Conservation (phyloP, 2,888 invertebrate species). For the Digitonthophagus gazella region DNA sequence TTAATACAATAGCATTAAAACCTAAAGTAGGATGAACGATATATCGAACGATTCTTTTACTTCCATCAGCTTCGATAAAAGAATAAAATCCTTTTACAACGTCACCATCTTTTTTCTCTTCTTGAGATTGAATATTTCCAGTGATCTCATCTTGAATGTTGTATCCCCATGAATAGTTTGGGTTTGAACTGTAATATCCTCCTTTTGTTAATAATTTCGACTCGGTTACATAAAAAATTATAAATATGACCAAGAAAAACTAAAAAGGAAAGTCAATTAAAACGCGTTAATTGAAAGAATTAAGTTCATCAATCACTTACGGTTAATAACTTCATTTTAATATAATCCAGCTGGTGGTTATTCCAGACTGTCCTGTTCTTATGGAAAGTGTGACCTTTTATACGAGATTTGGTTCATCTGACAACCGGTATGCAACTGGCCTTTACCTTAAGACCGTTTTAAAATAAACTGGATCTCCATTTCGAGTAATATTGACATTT, state of each 20-base stretch:
- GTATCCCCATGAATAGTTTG: neutral
- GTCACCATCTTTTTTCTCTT: neutral
- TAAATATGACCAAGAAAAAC: neutral
- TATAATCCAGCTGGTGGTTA: neutral
- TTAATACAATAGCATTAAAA: neutral
- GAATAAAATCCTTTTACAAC: neutral
- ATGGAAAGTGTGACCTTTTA: neutral
- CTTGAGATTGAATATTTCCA: neutral
- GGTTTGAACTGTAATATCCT: neutral
- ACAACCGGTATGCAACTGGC: no score
- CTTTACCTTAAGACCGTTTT: neutral
- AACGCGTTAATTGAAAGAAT: no score
- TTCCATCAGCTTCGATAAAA: neutral
- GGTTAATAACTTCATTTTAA: neutral
- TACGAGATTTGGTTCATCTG: neutral
- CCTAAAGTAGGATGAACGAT: neutral
- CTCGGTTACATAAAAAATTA: neutral
- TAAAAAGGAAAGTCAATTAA: no score
- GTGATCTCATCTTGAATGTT: neutral
- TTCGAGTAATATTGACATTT: neutral
- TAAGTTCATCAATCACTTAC: neutral
- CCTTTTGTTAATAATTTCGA: neutral
- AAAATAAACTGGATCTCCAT: neutral
- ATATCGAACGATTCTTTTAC: neutral
- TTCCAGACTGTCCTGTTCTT: neutral